Conservation (phyloP, 2,888 invertebrate species). For the Caenorhabditis becei region DNA sequence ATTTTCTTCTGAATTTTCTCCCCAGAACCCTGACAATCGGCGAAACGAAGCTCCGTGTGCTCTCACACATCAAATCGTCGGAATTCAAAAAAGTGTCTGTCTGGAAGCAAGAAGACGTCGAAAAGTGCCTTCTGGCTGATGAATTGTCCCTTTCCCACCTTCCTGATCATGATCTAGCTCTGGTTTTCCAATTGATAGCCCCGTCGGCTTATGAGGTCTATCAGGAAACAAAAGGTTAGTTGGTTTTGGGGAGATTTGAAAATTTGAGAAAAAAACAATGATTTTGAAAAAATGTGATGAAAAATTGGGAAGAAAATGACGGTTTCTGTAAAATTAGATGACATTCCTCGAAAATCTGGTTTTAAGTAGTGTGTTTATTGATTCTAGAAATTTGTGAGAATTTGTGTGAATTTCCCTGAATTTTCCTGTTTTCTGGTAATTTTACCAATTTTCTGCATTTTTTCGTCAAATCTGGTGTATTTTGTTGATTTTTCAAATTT, state of each 20-base stretch:
- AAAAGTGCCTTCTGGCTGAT: conserved; percentile 34
- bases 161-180: neutral
- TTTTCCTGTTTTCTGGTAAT: too few relatives aligned
- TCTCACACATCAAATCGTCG: neutral
- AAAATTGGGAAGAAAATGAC: neutral
- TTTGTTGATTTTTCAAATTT: too few relatives aligned
- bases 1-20: too few relatives aligned
- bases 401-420: too few relatives aligned
- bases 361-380: too few relatives aligned
- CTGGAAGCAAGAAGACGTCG: conserved; percentile 27
- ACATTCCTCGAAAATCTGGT: too few relatives aligned
- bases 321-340: too few relatives aligned
- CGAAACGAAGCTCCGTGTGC: neutral
- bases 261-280: neutral
- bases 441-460: too few relatives aligned
- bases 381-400: too few relatives aligned
- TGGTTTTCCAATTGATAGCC: neutral
- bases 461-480: too few relatives aligned
- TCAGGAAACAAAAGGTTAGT: conserved; percentile 1
- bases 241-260: neutral
- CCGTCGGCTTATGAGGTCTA: neutral
- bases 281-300: neutral
- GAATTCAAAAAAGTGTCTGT: conserved; percentile 11
- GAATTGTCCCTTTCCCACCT: conserved; percentile 29
- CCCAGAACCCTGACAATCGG: conserved; percentile 13